Evolutionary conservation across 1,140 invertebrate species (phyloP).

Genomic region (Colletes gigas): DNA sequence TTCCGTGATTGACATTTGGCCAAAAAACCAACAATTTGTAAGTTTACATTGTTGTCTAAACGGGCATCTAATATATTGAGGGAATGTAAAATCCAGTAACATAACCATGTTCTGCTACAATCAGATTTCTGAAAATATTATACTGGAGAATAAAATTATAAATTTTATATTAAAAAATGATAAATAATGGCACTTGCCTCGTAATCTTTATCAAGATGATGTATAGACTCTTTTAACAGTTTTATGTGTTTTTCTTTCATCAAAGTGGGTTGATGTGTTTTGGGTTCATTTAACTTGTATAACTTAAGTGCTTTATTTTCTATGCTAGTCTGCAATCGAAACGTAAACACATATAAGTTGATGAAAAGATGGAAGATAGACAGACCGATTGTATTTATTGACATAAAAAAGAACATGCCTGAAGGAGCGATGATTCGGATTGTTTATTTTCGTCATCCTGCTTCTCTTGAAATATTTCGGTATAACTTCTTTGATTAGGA

Average conservation of each 20-base stretch:
- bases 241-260: slow-evolving; percentile 84
- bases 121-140: slow-evolving; percentile 87
- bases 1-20: slow-evolving; percentile 88
- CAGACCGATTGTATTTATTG: not conserved
- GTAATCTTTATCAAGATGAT: slow-evolving; percentile 85
- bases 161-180: not conserved
- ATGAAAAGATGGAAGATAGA: not conserved
- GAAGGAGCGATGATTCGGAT: slow-evolving; percentile 51
- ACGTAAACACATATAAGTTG: not conserved
- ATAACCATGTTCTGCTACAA: slow-evolving; percentile 96
- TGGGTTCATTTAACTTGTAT: slow-evolving; percentile 81
- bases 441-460: slow-evolving; percentile 50
- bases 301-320: slow-evolving; percentile 85
- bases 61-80: slow-evolving; percentile 90
- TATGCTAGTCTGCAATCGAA: slow-evolving; percentile 84
- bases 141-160: not conserved
- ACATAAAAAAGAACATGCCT: slow-evolving; percentile 27
- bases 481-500: slow-evolving; percentile 41
- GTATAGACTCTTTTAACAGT: slow-evolving; percentile 87
- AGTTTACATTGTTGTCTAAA: slow-evolving; percentile 85
- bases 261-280: slow-evolving; percentile 82
- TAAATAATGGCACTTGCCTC: slow-evolving; percentile 80
- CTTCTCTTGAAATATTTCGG: slow-evolving; percentile 46
- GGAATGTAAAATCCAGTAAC: slow-evolving; percentile 97
- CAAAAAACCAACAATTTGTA: slow-evolving; percentile 87